phyloP scores from a whole-genome alignment of 2,888 invertebrate species.

The Linnaemya vulpina region DNA sequence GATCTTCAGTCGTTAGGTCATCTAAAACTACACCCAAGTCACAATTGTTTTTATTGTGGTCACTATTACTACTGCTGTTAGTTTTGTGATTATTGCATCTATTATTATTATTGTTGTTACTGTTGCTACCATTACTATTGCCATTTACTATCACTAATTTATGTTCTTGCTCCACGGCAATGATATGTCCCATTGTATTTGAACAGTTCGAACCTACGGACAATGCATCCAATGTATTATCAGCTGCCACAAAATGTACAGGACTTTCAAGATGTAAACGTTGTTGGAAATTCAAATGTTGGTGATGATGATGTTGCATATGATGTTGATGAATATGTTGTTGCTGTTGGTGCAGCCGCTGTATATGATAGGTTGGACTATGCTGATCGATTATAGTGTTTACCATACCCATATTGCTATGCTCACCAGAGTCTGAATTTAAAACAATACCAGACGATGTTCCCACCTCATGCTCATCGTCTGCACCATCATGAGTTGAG shows the following conservation, averaged over 20 bases:
- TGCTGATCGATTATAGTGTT: constrained; percentile 78
- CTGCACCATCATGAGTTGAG: constrained; percentile 65
- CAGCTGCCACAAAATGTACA: constrained; percentile 77
- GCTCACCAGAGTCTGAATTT: constrained; percentile 68
- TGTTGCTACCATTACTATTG: constrained; percentile 45
- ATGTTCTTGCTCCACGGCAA: constrained; percentile 79
- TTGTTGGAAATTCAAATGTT: constrained; percentile 74
- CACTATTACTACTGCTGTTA: constrained; percentile 45
- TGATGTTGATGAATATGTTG: constrained; percentile 69
- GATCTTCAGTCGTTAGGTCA: constrained; percentile 55
- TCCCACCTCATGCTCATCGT: constrained; percentile 65
- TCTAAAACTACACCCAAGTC: constrained; percentile 48
- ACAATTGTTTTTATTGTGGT: constrained; percentile 41
- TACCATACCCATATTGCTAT: constrained; percentile 80
- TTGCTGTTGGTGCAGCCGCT: constrained; percentile 65
- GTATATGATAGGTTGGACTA: constrained; percentile 75
- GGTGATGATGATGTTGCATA: constrained; percentile 72
- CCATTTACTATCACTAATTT: constrained; percentile 77
- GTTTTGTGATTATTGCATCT: constrained; percentile 40
- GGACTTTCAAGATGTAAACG: constrained; percentile 74
- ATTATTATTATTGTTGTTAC: constrained; percentile 42
- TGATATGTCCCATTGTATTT: constrained; percentile 73
- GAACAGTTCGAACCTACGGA: constrained; percentile 75
- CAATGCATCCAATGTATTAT: constrained; percentile 78
- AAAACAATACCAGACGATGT: constrained; percentile 32